Percentiles rank a stretch among this genome's conserved stretches.
These are phyloP conservation scores for Temnothorax unifasciatus DNA, from an alignment of 2,888 invertebrate genomes.

Conservation along the genomic window DNA sequence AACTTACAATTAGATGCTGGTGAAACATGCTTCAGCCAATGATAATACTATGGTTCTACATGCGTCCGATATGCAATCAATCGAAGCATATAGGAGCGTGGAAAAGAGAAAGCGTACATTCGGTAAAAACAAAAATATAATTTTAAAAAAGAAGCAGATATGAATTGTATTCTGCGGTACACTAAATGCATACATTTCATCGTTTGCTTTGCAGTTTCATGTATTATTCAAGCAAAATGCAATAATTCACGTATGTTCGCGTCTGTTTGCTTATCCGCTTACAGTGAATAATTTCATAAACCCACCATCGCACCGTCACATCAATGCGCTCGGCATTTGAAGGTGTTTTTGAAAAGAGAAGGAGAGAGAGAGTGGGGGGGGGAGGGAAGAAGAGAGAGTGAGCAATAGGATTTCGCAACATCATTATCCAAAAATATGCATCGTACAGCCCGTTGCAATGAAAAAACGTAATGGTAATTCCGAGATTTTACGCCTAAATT, in stretches of 20 bases:
- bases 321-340: background rate
- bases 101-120: too few species aligned
- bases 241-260: slow-evolving; percentile 37
- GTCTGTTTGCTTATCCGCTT: slow-evolving; percentile 43
- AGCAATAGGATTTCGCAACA: background rate
- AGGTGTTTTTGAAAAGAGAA: slow-evolving; percentile 1
- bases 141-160: background rate
- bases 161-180: background rate
- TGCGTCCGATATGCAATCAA: background rate
- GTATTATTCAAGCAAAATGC: slow-evolving; percentile 44
- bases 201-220: slow-evolving; percentile 19
- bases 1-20: background rate
- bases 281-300: slow-evolving; percentile 44
- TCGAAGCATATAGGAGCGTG: background rate
- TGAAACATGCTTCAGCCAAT: background rate
- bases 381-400: background rate
- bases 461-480: background rate
- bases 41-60: background rate
- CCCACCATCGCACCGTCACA: background rate
- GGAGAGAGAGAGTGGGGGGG: too few species aligned
- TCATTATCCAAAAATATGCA: slow-evolving; percentile 29
- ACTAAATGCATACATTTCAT: slow-evolving; percentile 16
- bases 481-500: slow-evolving; percentile 10
- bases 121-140: background rate
- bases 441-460: background rate